Percentiles rank a stretch among this genome's conserved stretches.
phyloP scores from a whole-genome alignment of 2,797 vertebrate species.

The Alcedo quadribrachys region DNA sequence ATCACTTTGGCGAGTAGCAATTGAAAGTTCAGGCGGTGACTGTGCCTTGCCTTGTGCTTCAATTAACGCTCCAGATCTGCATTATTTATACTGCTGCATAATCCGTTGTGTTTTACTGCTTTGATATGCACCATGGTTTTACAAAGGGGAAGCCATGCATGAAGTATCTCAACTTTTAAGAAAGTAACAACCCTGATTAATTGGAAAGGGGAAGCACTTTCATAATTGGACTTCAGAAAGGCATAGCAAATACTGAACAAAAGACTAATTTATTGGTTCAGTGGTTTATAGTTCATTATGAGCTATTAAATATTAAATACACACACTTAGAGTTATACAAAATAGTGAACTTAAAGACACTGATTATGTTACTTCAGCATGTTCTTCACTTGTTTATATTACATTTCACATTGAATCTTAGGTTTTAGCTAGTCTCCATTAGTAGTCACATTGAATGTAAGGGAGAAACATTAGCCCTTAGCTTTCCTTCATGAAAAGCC shows the following conservation, averaged over 20 bases:
- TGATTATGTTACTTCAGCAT: neutral
- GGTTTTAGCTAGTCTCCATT: neutral
- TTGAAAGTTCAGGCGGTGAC: constrained; percentile 10
- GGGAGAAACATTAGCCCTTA: neutral
- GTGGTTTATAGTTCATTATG: constrained; percentile 16
- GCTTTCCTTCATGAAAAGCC: neutral
- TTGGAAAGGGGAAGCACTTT: neutral
- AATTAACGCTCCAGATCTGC: constrained; percentile 18
- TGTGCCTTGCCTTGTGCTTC: constrained; percentile 33
- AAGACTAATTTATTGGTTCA: constrained; percentile 45
- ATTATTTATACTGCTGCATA: constrained; percentile 37
- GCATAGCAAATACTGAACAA: constrained; percentile 19
- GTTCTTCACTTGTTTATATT: neutral
- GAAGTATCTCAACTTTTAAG: constrained; percentile 22
- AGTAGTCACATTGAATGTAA: neutral
- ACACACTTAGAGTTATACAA: neutral
- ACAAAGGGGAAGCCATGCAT: constrained; percentile 46
- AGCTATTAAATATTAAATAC: constrained; percentile 42
- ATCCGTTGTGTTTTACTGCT: neutral
- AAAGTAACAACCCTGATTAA: constrained; percentile 45
- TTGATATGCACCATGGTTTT: constrained; percentile 12
- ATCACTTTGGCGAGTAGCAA: constrained; percentile 20
- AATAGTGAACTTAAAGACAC: neutral
- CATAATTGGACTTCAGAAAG: constrained; percentile 29
- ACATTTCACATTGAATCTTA: neutral